Base-by-base conservation (phyloP, 2,888 invertebrate species). In the Taphrorychus bicolor region DNA sequence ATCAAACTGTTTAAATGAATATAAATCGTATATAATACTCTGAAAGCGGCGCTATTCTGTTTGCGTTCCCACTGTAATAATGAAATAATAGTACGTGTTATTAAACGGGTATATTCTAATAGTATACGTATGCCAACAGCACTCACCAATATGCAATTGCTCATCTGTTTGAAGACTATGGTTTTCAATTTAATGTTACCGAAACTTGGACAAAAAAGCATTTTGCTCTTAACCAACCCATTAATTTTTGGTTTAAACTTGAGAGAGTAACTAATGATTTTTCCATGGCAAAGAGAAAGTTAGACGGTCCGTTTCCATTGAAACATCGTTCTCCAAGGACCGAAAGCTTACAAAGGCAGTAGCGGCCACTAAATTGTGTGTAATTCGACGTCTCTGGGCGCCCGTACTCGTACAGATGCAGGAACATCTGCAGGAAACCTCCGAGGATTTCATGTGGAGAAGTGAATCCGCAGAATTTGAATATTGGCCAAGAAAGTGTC, bases 291-390 rank as follows among this genome's bases (percentile, higher is more conserved):
- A 56, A 21, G 58, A 22, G 51, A 24, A 52, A 52, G 52, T 42
- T 41, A 41, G 52, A 4, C 41, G 24, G 54, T 54, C 48, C 54
- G 53, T 53, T 72, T 63, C 62, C 73, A 72, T 76, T 80, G 78
- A 80, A 75, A 76, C 79, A 79, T 79, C 72, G 78, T 74, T 75
- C 80, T 78, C 79, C 65, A 71, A 75, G 79, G 78, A 75, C 76
- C 76, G 75, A 16, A 51, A 62, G 53, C 59, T 56, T 76, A 77
- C 76, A 76, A 76, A 76, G 72, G 57, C 41, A 22, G 32, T 73
- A 71, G 32, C 72, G 73, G 73, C 76, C 77, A 79, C 78, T 80
- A 80, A 80, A 80, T 79, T 75, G 77, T 77, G 75, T 73, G 78
- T 79, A 78, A 80, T 80, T 78, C 76, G 73, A 71, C 70, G 70